Conservation (phyloP, 2,888 invertebrate species). For the Agrotis segetum region DNA sequence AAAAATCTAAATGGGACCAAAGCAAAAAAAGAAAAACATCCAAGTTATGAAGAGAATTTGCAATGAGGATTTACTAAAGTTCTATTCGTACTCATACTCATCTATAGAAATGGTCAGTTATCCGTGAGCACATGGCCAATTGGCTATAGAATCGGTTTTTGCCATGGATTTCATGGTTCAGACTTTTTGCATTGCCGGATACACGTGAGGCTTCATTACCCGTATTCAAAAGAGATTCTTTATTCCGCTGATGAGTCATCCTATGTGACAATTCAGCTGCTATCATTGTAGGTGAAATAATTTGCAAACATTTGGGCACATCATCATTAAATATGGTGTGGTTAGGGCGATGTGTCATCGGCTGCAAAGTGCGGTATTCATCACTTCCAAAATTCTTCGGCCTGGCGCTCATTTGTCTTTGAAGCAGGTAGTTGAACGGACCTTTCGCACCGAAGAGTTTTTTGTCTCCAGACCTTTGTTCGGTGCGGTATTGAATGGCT, state of each 20-base stretch:
- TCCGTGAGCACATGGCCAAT: constrained; percentile 34
- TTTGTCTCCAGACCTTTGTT: constrained; percentile 80
- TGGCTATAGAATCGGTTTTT: constrained; percentile 38
- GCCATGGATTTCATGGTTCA: constrained; percentile 45
- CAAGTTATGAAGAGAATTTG: background rate
- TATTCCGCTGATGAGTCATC: constrained; percentile 71
- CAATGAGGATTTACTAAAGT: constrained; percentile 6
- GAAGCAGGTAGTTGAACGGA: constrained; percentile 83
- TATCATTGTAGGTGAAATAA: constrained; percentile 62
- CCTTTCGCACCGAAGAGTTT: constrained; percentile 79
- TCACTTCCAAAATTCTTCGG: constrained; percentile 65
- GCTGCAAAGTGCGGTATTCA: constrained; percentile 53
- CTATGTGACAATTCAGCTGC: constrained; percentile 73
- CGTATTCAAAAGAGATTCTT: constrained; percentile 52
- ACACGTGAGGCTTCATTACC: constrained; percentile 55
- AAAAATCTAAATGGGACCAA: constrained; percentile 1
- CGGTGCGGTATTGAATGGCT: constrained; percentile 74
- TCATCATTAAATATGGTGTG: constrained; percentile 67
- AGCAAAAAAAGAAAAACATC: background rate
- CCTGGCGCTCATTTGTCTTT: constrained; percentile 73
- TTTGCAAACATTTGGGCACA: constrained; percentile 62
- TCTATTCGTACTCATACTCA: background rate
- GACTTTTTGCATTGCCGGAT: constrained; percentile 39
- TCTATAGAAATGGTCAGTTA: constrained; percentile 7
- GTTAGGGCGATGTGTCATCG: constrained; percentile 78